Conservation (phyloP, 2,888 invertebrate genomes). For the Leptinotarsa tumamoca region DNA sequence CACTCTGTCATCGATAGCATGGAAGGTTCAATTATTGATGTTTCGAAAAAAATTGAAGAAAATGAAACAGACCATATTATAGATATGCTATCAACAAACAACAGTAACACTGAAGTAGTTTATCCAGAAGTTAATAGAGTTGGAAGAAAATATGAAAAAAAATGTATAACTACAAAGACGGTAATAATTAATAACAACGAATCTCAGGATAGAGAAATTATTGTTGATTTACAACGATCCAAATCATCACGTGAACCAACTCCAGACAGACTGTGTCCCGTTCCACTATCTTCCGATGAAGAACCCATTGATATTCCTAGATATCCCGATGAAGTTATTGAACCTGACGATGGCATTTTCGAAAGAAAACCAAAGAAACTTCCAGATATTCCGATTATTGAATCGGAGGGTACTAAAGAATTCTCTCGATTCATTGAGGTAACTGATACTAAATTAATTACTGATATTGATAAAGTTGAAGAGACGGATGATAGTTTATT, state of each 20-base stretch:
- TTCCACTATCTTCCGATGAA: constrained; percentile 71
- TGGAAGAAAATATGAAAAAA: constrained; percentile 54
- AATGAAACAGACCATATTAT: constrained; percentile 12
- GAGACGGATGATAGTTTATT: constrained; percentile 69
- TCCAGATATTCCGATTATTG: constrained; percentile 69
- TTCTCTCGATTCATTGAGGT: constrained; percentile 61
- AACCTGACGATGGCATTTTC: constrained; percentile 77
- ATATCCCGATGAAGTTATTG: constrained; percentile 80
- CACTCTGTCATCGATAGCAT: constrained; percentile 55
- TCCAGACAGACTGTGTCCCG: constrained; percentile 78
- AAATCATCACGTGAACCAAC: constrained; percentile 82
- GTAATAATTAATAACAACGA: constrained; percentile 65
- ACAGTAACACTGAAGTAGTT: background rate
- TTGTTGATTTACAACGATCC: constrained; percentile 78
- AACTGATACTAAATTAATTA: constrained; percentile 53
- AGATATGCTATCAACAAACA: background rate
- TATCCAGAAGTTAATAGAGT: constrained; percentile 18
- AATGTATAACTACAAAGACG: constrained; percentile 70
- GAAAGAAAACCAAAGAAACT: constrained; percentile 63
- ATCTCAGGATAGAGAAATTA: constrained; percentile 71
- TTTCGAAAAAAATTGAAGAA: constrained; percentile 39
- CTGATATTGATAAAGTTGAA: constrained; percentile 63
- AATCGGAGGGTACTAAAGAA: constrained; percentile 74
- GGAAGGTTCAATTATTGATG: constrained; percentile 47
- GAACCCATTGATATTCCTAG: constrained; percentile 74